Evolutionary conservation across 53 echinoderm and acorn worm species (phyloP), one percentile per base, ranked within the genome.

Genomic region (Crossaster papposus): DNA sequence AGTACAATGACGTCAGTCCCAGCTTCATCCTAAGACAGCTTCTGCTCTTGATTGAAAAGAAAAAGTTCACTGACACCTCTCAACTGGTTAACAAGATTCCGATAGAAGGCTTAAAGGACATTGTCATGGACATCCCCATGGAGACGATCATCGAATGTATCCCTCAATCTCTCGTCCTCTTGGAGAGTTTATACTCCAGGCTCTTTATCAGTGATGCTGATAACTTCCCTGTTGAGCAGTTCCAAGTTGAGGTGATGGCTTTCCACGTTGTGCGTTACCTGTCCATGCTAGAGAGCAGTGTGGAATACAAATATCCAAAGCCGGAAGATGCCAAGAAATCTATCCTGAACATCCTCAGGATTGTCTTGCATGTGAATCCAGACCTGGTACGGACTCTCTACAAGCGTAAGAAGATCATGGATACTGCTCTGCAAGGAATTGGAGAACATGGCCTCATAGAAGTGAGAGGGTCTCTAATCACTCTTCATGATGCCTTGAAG

Each of bases 141-240:
- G 52, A 75, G 32, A 38, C 73, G 29, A 82, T 95, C 53, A 89
- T 96, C 18, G 91, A 90, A 5, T 88, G 89, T 50, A 95, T 96
- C 64, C 97, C 97, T 20, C 74, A 91, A 29, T 94, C 94, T 2
- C 77, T 96, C 30, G 78, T 94, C 9, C 33, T 95, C 4, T 37
- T 96, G 14, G 97, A 96, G 77, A 96, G 97, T 79, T 72, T 96
- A 24, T 96, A 95, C 72, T 96, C 97, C 4, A 95, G 94, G 51
- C 88, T 96, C 11, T 96, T 96, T 79, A 79, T 96, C 36, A 73
- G 94, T 22, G 89, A 92, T 83, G 78, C 94, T 6, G 92, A 95
- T 24, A 89, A 83, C 52, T 95, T 96, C 55, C 97, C 97, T 30
- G 78, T 94, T 2, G 93, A 92, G 15, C 89, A 95, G 80, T 79